Percentiles rank a stretch among this genome's conserved stretches.
phyloP scores from a whole-genome alignment of 2,888 invertebrate genomes.

The Tuberolachnus salignus region DNA sequence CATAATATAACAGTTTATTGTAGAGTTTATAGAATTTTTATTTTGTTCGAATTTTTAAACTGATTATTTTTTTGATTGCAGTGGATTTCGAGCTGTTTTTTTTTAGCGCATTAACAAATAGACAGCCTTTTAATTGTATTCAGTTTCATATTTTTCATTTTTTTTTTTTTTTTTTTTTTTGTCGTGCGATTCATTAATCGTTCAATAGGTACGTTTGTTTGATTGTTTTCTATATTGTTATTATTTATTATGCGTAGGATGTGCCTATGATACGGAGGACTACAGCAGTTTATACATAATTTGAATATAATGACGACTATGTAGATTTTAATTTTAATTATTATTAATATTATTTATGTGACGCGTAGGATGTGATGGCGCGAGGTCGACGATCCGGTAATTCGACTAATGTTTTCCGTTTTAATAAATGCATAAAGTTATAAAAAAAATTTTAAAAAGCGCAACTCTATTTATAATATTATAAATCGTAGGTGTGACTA shows the following conservation, averaged over 20 bases:
- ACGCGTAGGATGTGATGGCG: constrained; percentile 6
- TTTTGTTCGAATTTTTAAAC: too few relatives aligned
- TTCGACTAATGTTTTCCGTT: constrained; percentile 16
- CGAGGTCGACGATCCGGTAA: constrained; percentile 35
- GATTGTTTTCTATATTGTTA: constrained; percentile 2
- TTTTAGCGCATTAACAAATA: not conserved
- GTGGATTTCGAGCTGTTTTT: not conserved
- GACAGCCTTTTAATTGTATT: not conserved
- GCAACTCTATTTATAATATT: too few relatives aligned
- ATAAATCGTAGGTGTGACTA: too few relatives aligned
- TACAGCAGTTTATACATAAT: constrained; percentile 11
- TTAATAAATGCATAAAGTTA: constrained; percentile 14
- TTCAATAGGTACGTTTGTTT: not conserved
- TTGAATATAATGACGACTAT: constrained; percentile 35
- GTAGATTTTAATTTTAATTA: constrained; percentile 19
- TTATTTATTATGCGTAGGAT: constrained; percentile 19
- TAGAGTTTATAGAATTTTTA: too few relatives aligned
- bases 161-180: not conserved
- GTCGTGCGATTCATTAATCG: not conserved
- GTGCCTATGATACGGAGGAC: not conserved
- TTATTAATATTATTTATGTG: constrained; percentile 7
- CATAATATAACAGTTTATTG: too few relatives aligned
- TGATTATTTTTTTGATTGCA: too few relatives aligned
- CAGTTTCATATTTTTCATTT: not conserved
- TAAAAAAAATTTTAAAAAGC: not conserved